Conservation (phyloP, 2,797 vertebrate genomes). For the Periparus ater region DNA sequence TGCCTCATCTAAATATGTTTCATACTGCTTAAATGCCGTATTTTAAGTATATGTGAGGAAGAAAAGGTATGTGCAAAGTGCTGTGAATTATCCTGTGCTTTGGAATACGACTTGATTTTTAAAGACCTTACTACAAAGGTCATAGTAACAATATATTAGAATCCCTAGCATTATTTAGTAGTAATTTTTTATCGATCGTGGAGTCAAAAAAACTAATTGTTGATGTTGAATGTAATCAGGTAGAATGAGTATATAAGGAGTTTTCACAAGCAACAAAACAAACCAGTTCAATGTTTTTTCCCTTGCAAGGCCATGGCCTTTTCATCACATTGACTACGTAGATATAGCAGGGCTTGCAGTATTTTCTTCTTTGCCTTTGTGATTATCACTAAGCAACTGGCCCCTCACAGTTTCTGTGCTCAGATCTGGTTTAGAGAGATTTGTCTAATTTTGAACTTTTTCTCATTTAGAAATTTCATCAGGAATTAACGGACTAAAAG, state of each 20-base stretch:
- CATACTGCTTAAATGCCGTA: not conserved
- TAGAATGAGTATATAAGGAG: not conserved
- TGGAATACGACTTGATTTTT: not conserved
- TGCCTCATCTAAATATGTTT: not conserved
- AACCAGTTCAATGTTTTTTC: not conserved
- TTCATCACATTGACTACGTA: not conserved
- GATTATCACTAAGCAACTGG: conserved; percentile 45
- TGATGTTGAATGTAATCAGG: not conserved
- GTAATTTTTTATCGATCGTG: not conserved
- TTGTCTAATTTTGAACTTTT: not conserved
- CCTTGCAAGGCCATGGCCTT: not conserved
- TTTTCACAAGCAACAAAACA: conserved; percentile 11
- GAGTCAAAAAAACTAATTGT: not conserved
- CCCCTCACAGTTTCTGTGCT: conserved; percentile 1
- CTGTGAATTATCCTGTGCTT: not conserved
- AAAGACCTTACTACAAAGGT: not conserved
- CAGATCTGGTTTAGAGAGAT: conserved; percentile 10
- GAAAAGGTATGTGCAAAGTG: not conserved
- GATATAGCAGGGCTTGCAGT: not conserved
- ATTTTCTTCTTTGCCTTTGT: conserved; percentile 24
- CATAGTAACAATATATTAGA: not conserved
- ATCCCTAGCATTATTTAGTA: not conserved
- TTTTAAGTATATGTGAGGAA: not conserved
- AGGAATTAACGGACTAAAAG: conserved; percentile 9
- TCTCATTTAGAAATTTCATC: not conserved